phyloP scores from a whole-genome alignment of 1,140 invertebrate genomes.

The Micrasema minimum region DNA sequence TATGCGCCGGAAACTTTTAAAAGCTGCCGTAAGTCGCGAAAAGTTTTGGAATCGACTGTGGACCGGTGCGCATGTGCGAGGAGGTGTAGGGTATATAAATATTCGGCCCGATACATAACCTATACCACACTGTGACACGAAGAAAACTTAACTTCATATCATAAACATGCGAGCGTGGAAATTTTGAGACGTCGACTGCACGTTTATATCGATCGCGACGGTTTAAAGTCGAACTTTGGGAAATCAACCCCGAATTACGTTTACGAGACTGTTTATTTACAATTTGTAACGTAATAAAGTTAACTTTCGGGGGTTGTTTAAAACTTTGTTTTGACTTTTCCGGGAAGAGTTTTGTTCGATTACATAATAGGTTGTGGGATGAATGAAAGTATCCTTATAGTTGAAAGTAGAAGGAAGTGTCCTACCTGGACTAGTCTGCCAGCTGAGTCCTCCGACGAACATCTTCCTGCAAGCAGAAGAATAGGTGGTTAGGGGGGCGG shows the following conservation, averaged over 20 bases:
- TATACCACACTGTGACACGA: slow-evolving; percentile 18
- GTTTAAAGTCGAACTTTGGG: not conserved
- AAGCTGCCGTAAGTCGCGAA: slow-evolving; percentile 22
- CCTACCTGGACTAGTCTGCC: slow-evolving; percentile 98
- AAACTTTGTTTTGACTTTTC: slow-evolving; percentile 6
- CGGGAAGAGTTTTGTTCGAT: not conserved
- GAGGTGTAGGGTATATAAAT: slow-evolving; percentile 37
- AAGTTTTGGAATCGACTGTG: slow-evolving; percentile 34
- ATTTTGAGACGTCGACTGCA: slow-evolving; percentile 31
- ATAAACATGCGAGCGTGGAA: slow-evolving; percentile 34
- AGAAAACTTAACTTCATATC: slow-evolving; percentile 37
- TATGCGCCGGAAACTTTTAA: slow-evolving; percentile 10
- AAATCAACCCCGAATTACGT: not conserved
- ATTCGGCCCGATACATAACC: slow-evolving; percentile 40
- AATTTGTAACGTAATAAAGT: not conserved
- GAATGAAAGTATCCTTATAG: slow-evolving; percentile 55
- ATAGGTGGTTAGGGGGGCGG: slow-evolving; percentile 56
- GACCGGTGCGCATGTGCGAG: slow-evolving; percentile 33
- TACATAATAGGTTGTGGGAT: not conserved
- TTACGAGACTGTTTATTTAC: slow-evolving; percentile 22
- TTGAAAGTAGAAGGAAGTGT: slow-evolving; percentile 36
- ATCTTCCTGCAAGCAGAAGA: slow-evolving; percentile 93
- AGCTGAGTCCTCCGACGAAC: slow-evolving; percentile 99
- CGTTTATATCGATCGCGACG: slow-evolving; percentile 33
- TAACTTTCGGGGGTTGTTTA: not conserved